Conservation (phyloP, 2,113 vertebrate genomes). For the Piaya cayana region DNA sequence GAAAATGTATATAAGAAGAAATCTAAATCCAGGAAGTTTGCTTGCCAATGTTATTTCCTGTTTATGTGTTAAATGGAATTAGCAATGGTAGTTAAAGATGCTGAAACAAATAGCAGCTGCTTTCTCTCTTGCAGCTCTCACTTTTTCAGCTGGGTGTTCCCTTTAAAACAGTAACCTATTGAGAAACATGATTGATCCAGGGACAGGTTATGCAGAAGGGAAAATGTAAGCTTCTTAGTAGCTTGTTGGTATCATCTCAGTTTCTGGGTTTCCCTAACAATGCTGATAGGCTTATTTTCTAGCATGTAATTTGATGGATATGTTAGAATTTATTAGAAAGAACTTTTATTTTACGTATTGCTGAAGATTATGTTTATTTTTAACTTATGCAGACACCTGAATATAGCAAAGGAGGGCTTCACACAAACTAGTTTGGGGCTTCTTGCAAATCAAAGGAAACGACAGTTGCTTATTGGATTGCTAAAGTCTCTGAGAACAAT, state of each 20-base stretch:
- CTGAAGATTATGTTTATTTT: not conserved
- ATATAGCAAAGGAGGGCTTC: conserved; percentile 92
- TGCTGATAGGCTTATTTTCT: not conserved
- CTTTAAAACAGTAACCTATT: not conserved
- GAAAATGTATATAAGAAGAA: not conserved
- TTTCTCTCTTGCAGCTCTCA: not conserved
- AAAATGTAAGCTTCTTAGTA: not conserved
- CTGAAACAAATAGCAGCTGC: not conserved
- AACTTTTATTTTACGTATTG: not conserved
- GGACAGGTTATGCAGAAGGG: not conserved
- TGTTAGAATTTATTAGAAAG: not conserved
- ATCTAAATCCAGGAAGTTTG: not conserved
- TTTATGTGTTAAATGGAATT: not conserved
- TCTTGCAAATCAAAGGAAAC: conserved; percentile 92
- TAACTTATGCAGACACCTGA: conserved; percentile 83
- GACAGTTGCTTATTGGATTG: conserved; percentile 92
- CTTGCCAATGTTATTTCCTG: not conserved
- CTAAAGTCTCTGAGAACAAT: conserved; percentile 97
- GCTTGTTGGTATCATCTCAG: not conserved
- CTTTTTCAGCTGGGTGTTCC: not conserved
- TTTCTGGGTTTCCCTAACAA: not conserved
- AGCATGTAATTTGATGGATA: not conserved
- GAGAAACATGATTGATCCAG: not conserved
- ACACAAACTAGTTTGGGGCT: conserved; percentile 95
- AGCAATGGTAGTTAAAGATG: not conserved